Evolutionary conservation across 37 sponge, comb jelly and placozoan genomes (phyloP), one percentile per base, ranked within the genome.

Genomic region (Trichoplax adhaerens): DNA sequence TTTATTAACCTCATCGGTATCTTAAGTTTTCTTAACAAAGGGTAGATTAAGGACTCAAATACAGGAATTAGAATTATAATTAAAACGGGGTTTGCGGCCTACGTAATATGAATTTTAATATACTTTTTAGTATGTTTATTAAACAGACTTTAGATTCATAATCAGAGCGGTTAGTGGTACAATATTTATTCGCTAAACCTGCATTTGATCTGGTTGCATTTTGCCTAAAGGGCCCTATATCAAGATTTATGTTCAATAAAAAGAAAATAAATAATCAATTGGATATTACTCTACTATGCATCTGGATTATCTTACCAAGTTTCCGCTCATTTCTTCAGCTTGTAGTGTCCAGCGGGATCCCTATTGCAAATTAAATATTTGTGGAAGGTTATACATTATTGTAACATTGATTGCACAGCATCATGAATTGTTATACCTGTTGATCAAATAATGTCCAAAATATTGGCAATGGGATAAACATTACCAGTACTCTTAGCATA

Each of bases 381-480:
- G 55, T 69, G 5, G 67, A 68, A 66, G 68, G 12, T 7, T 50
- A 69, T 76, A 51, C 67, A 69, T 76, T 66, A 48, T 5, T 58
- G 55, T 53, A 12, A 72, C 7, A 66, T 10, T 50, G 8, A 74
- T 48, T 46, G 61, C 29, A 29, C 29, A 29, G 29, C 29, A 8
- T 4, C 53, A 46, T 3, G 58, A 74, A 5, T 4, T 2, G 2
- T 1, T 0, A 68, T 68, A 83, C 88, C 81, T 88, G 91, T 70
- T 97, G 99, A 58, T 97, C 93, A 81, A 88, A 91, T 51, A 97
- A 72, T 3, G 99, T 85, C 99, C 99, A 97, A 83, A 97, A 97
- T 7, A 91, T 69, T 4, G 90, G 85, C 57, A 97, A 79, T 57
- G 99, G 99, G 12, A 97, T 73, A 52, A 91, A 79, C 85, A 97